phyloP scores from a whole-genome alignment of 2,888 invertebrate species.

The Rugalucina vietnamica region DNA sequence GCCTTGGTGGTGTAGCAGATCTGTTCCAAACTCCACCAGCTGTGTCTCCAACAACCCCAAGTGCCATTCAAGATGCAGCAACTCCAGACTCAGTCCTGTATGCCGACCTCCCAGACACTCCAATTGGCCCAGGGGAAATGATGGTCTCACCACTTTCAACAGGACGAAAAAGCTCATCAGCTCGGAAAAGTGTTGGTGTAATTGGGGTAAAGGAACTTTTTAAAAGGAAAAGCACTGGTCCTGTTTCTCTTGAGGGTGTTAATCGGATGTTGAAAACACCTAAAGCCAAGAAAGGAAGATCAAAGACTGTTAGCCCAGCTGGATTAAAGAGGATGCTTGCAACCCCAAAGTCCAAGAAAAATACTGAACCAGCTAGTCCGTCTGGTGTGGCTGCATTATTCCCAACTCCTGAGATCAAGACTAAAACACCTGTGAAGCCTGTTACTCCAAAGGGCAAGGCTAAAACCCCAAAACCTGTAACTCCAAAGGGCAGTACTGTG shows the following conservation, averaged over 20 bases:
- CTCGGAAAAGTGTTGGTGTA: conserved; percentile 64
- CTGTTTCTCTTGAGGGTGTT: conserved; percentile 28
- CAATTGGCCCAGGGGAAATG: conserved; percentile 82
- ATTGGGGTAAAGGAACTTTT: conserved; percentile 71
- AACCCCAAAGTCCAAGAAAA: conserved; percentile 58
- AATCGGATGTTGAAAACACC: conserved; percentile 50
- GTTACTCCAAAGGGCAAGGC: not conserved
- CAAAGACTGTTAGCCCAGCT: conserved; percentile 43
- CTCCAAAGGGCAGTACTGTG: not conserved
- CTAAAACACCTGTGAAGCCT: not conserved
- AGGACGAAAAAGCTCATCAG: conserved; percentile 16
- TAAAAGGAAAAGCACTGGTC: conserved; percentile 12
- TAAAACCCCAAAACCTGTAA: not conserved
- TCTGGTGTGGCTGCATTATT: conserved; percentile 63
- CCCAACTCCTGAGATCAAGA: conserved; percentile 30
- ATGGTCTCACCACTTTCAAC: conserved; percentile 80
- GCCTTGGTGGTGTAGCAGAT: conserved; percentile 66
- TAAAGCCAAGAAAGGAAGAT: conserved; percentile 43
- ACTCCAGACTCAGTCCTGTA: conserved; percentile 71
- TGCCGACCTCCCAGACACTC: conserved; percentile 81
- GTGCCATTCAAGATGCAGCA: conserved; percentile 27
- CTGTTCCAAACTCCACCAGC: conserved; percentile 65
- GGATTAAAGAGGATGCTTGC: conserved; percentile 61
- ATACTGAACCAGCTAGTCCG: conserved; percentile 47
- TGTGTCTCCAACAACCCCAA: conserved; percentile 48